Base-by-base conservation (phyloP, 2,888 invertebrate genomes). In the Lepidochrysops patricia region DNA sequence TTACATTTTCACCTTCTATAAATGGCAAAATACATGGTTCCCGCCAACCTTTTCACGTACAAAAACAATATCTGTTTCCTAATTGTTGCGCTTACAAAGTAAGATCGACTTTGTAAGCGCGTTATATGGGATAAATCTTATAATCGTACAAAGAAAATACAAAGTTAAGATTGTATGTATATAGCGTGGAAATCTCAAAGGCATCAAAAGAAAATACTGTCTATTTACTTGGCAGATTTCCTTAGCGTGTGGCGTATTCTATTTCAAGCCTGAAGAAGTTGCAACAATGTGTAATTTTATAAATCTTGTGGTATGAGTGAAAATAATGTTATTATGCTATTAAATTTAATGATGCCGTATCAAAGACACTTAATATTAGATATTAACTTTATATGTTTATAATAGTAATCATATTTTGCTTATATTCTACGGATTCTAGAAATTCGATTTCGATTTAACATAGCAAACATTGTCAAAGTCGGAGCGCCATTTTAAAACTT, bases 211-310 rank as follows among this genome's bases (percentile, higher is more conserved):
- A 54, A 29, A 54, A 54, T 27, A 29, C 32, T 54, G 29, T 54
- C 54, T 54, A 54, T 54, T 29, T 54, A 54, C 54, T 54, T 54
- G 29, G 54, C 52, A 27, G 29, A 29, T 54, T 54, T 29, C 29
- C 19, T 15, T 9, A 29, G 32, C 54, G 26, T 50, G 50, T 50
- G 29, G 27, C 27, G 52, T 52, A 54, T 54, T 54, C 27, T 32
- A 54, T 54, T 54, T 32, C 54, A 54, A 54, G 54, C 54, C 12
- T 15, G 19, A 15, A 54, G 32, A 54, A 32, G 32, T 32, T 29
- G 54, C 54, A 54, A 54, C 26, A 27, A 52, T 26, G 54, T 32
- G 4, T 32, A 54, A 32, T 54, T 54, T 54, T 54, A 54, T 54
- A 32, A 15, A 9, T 23, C 23, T 19, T 15, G 19, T 4, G 19